Evolutionary conservation across 2,797 vertebrate species (phyloP).

Genomic region (Trematomus bernacchii): DNA sequence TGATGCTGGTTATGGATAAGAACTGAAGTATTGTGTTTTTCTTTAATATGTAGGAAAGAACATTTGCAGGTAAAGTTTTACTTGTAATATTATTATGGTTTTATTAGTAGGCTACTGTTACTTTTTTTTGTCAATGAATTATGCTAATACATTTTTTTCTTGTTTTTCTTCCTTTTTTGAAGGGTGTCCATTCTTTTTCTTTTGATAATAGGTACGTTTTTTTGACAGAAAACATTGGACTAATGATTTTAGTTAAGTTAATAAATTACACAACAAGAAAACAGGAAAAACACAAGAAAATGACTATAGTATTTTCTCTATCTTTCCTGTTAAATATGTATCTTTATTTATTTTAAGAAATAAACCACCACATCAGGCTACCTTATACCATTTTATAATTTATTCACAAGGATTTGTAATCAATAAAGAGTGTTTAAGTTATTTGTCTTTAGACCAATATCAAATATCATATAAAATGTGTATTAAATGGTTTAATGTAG

Average conservation of each 20-base stretch:
- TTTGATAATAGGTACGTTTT: no score
- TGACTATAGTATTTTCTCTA: background rate
- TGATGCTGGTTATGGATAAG: no score
- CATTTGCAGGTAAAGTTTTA: no score
- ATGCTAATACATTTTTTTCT: no score
- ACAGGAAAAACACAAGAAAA: background rate
- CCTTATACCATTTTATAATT: background rate
- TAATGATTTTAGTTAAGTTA: background rate
- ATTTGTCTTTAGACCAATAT: background rate
- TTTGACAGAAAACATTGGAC: no score
- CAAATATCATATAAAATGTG: background rate
- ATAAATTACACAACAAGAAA: background rate
- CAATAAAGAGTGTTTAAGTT: background rate
- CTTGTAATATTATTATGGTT: no score
- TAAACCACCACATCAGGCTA: background rate
- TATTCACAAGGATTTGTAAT: slow-evolving; percentile 1
- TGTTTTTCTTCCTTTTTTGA: no score
- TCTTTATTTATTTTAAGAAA: background rate
- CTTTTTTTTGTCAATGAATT: no score
- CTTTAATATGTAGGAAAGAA: no score
- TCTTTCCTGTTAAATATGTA: background rate
- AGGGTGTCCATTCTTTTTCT: no score
- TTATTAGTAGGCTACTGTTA: no score
- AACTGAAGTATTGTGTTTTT: no score
- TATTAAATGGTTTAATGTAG: background rate